Percentiles rank a stretch among this genome's conserved stretches.
Conservation (phyloP, 2,113 vertebrate species). For the Eulacestoma nigropectus region DNA sequence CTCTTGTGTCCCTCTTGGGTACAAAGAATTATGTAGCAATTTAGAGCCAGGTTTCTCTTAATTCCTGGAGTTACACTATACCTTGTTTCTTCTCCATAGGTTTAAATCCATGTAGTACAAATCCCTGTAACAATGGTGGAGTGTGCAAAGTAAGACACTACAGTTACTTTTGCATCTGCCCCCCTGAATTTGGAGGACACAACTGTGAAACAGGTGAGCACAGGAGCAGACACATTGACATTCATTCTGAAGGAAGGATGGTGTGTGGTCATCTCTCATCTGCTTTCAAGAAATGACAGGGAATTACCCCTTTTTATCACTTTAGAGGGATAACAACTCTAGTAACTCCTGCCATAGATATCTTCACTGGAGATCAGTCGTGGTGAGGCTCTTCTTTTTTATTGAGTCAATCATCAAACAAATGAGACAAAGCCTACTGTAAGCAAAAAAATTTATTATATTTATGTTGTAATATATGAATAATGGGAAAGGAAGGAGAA, state of each 20-base stretch:
- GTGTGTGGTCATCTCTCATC: background rate
- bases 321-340: background rate
- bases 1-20: background rate
- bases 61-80: background rate
- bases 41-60: background rate
- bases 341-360: background rate
- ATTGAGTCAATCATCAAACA: background rate
- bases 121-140: constrained; percentile 70
- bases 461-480: background rate
- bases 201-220: constrained; percentile 68
- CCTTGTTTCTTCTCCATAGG: constrained; percentile 29
- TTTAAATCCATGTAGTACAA: constrained; percentile 62
- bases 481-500: background rate
- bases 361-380: background rate
- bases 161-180: constrained; percentile 66
- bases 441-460: background rate
- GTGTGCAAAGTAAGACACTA: constrained; percentile 61
- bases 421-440: background rate
- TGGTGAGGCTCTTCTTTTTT: background rate
- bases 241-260: background rate
- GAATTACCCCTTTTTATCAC: background rate
- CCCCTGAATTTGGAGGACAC: constrained; percentile 58
- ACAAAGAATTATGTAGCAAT: background rate
- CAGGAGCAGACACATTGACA: background rate
- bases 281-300: background rate